phyloP scores from a whole-genome alignment of 1,140 invertebrate species.

The Diploscapter pachys region DNA sequence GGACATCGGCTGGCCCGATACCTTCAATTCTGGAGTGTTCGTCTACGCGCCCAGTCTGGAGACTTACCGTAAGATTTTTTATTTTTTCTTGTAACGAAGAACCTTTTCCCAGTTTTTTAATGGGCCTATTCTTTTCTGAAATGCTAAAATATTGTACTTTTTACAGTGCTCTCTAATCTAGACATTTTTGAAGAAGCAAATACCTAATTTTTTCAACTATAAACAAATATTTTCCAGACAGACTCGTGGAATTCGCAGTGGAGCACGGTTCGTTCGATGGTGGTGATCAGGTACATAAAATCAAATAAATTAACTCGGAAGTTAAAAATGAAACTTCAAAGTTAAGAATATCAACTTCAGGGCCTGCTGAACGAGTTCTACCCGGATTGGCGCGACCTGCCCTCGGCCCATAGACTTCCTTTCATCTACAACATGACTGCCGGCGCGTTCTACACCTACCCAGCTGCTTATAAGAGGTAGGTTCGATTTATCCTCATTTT shows the following conservation, averaged over 20 bases:
- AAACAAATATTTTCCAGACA: conserved; percentile 38
- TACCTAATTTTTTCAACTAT: too few species aligned
- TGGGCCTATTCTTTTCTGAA: too few species aligned
- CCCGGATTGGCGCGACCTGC: conserved; percentile 80
- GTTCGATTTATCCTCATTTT: conserved; percentile 46
- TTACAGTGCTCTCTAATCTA: too few species aligned
- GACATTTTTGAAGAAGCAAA: too few species aligned
- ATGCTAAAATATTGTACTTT: too few species aligned
- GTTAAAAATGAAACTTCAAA: too few species aligned
- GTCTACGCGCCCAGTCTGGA: conserved; percentile 81
- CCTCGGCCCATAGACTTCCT: conserved; percentile 85
- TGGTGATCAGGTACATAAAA: conserved; percentile 45
- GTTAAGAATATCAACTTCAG: conserved; percentile 21
- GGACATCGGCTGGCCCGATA: conserved; percentile 93
- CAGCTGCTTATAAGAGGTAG: conserved; percentile 95
- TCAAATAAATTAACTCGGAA: too few species aligned
- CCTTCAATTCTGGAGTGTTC: conserved; percentile 93
- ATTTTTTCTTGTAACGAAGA: too few species aligned
- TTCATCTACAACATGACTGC: conserved; percentile 97
- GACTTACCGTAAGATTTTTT: conserved; percentile 69
- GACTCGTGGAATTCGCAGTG: conserved; percentile 74
- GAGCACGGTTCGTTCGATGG: conserved; percentile 84
- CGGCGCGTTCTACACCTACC: conserved; percentile 88
- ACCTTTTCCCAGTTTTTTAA: too few species aligned
- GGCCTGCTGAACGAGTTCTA: conserved; percentile 91